Base-by-base conservation (phyloP, 2,797 vertebrate genomes). In the Pseudochirops corinnae region DNA sequence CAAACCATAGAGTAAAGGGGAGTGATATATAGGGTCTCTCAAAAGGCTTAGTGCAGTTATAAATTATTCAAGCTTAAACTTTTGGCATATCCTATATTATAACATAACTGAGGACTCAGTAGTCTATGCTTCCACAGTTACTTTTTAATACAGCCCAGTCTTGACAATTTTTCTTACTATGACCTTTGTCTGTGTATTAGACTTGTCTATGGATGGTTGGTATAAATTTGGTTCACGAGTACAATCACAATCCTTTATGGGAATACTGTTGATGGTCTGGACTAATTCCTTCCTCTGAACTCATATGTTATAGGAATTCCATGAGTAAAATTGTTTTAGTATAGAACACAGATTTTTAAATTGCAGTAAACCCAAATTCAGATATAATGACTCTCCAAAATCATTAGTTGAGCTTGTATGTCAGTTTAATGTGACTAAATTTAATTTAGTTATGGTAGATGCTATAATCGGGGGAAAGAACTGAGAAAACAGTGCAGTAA, bases 401-500 rank as follows among this genome's bases (percentile, higher is more conserved):
- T 94, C 18, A 56, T 55, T 93, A 92, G 21, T 16, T 52, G 5
- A 31, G 26, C 87, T 93, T 93, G n/a, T 53, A 55, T 91, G 24
- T 58, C 94, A 58, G 92, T n/a, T 55, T 90, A 57, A 18, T 87
- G 9, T 67, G 14, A n/a, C 21, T 91, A n/a, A 53, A 67, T 91
- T 92, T 94, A 55, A 92, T 50, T 46, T 60, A 46, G 56, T 24
- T 56, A 7, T 93, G 33, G 50, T 67, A 39, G 67, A 87, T 56
- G 57, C 50, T 60, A 50, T 58, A 92, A 92, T 7, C 31, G n/a
- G 16, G 93, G 16, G 13, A 91, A 91, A 92, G 82, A 57, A 18
- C 14, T 57, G 92, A 94, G 33, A 46, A 52, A 26, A 21, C 93
- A 91, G 92, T 92, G 56, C 92, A 95, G 55, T 56, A 90, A 58